Base-by-base conservation (phyloP, 2,113 vertebrate species). In the Pangasianodon gigas region DNA sequence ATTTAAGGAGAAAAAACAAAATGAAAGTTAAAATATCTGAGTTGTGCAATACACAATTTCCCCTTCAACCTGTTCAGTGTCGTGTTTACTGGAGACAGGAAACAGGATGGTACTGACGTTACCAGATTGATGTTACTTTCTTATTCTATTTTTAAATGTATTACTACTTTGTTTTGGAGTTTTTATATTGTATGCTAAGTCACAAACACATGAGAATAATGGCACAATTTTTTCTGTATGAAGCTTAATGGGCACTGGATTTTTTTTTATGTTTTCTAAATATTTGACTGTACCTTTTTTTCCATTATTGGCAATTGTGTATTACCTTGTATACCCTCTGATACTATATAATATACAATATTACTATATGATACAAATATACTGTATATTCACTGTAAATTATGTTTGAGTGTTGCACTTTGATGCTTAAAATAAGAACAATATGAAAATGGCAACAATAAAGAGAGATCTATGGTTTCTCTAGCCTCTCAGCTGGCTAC, bases 121-220 rank as follows among this genome's bases (percentile, higher is more conserved):
- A 91, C 94, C 93, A 94, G 96, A 95, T 92, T 96, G 95, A 93
- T 96, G 71, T 89, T 92, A 92, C 94, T 93, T 94, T 96, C 95
- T 93, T 96, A 95, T 93, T 96, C 93, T 96, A 95, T 96, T 96
- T 94, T 95, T 95, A 93, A 94, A 95, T 95, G 94, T 95, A 93
- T 93, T 94, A 95, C 93, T 91, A 44, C 84, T 95, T 96, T 95
- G 92, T 95, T 96, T 94, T 93, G 37, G 92, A 92, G 93, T 95
- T 96, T 96, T 96, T 96, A 94, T 96, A 95, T 95, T 94, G 95
- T 95, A 94, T 88, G 88, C 87, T 93, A 92, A 94, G 94, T 89
- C 94, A 94, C 94, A 93, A 93, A 94, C 94, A 94, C 94, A 92
- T 95, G 94, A 95, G 94, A 94, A 93, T 93, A 93, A 91, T 89